Conservation (phyloP, 2,797 vertebrate species). For the Phoxinus dragarum region DNA sequence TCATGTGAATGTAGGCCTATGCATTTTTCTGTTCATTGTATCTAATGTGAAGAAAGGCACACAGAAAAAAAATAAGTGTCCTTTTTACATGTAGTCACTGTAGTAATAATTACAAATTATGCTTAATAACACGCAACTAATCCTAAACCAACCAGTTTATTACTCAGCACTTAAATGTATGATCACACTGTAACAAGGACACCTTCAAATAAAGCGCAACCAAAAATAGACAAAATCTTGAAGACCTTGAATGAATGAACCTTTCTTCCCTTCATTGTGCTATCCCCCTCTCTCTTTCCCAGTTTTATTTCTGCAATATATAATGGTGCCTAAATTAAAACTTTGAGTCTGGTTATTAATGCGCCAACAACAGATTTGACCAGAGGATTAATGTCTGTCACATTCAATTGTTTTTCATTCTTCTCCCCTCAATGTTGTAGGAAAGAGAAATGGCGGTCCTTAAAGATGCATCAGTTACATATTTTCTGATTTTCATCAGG, state of each 20-base stretch:
- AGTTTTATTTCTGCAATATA: constrained; percentile 36
- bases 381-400: constrained; percentile 47
- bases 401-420: constrained; percentile 23
- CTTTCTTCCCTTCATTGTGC: neutral
- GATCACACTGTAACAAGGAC: no score
- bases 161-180: no score
- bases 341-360: neutral
- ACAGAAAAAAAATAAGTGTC: neutral
- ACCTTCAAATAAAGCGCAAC: no score
- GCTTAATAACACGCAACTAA: neutral
- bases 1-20: constrained; percentile 27
- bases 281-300: neutral
- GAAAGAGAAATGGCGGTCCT: neutral
- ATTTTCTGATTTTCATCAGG: neutral
- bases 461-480: neutral
- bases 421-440: neutral
- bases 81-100: neutral
- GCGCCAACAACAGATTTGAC: constrained; percentile 30
- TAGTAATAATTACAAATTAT: neutral
- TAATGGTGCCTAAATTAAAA: constrained; percentile 47
- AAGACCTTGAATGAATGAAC: constrained; percentile 40
- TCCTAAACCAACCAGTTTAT: neutral
- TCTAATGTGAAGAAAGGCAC: constrained; percentile 34
- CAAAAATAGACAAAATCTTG: constrained; percentile 24
- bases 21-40: constrained; percentile 38